Evolutionary conservation across 2,888 invertebrate species (phyloP), one percentile per base, ranked within the genome.

Genomic region (Caenorhabditis afra): DNA sequence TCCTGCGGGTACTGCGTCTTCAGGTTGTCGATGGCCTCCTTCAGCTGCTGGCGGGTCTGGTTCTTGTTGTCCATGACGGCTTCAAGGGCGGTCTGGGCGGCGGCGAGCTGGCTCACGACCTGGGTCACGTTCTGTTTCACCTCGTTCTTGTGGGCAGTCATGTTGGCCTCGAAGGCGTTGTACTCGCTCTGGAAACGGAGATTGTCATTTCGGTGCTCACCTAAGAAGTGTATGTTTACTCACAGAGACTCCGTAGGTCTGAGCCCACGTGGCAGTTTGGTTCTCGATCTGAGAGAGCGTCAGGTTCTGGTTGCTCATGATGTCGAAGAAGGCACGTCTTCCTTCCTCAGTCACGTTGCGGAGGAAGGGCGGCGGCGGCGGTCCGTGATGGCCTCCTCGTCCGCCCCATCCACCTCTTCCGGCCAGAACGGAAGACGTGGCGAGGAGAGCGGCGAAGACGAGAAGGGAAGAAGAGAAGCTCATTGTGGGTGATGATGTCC

Each of bases 331-430:
- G 8, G 78, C 75, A 35, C 68, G 44, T 47, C 73, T 50, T 57
- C 65, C 80, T 8, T 78, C 74, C 11, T 68, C 57, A 29, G 80
- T 81, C 14, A 79, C 79, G 23, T 79, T 81, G 22, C 62, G 76
- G 53, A 83, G 82, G 74, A 79, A 83, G 49, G 82, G 77, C 18
- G 75, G 79, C 45, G 74, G 73, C 23, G 77, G 79, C 29, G 76
- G 79, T 45, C 81, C 81, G 8, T 55, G 57, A n/a, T 59, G 55
- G 16, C 66, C 61, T 20, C 73, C 73, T 16, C 18, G 23, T 22
- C 71, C 71, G 23, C 71, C 71, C 39, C 20, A 41, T 22, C 66
- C 67, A 12, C 66, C 61, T 44, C 35, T 35, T 12, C 67, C 58
- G 20, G 39, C 52, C 14, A 52, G 44, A 29, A 44, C 14, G 57